These are phyloP conservation scores for Sarcoramphus papa DNA, from an alignment of 2,797 vertebrate species.

Conservation along the genomic window DNA sequence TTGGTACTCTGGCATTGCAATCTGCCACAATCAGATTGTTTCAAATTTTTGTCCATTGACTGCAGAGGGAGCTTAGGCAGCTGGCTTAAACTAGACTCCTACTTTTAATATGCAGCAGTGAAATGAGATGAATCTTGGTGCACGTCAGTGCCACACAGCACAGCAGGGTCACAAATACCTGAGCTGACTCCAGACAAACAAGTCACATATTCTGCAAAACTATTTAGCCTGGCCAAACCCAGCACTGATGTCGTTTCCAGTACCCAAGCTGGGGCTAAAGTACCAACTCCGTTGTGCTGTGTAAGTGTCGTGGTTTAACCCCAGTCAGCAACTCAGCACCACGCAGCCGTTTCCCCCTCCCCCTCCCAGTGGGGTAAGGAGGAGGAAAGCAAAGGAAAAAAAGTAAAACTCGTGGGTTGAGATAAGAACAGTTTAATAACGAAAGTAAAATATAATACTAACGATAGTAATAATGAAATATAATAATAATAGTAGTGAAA, in stretches of 20 bases:
- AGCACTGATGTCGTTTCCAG: not conserved
- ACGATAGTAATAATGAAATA: too few relatives aligned
- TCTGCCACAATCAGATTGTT: not conserved
- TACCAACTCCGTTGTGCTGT: not conserved
- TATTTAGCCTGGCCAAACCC: not conserved
- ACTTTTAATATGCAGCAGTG: not conserved
- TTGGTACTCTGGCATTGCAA: not conserved
- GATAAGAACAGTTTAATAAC: too few relatives aligned
- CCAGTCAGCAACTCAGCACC: too few relatives aligned
- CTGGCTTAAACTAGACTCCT: not conserved
- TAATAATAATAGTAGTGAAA: too few relatives aligned
- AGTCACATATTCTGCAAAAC: not conserved
- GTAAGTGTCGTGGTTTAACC: too few relatives aligned
- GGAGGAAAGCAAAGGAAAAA: too few relatives aligned
- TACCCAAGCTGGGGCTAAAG: not conserved
- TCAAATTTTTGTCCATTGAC: not conserved
- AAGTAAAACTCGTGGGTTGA: too few relatives aligned
- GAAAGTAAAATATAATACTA: too few relatives aligned
- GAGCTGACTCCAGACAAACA: not conserved
- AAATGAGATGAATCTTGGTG: not conserved
- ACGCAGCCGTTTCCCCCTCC: too few relatives aligned
- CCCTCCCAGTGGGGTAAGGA: too few relatives aligned
- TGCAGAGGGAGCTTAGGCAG: not conserved
- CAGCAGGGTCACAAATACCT: not conserved
- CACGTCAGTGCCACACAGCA: not conserved